Evolutionary conservation across 2,113 vertebrate genomes (phyloP).

Genomic region (Otis tarda): DNA sequence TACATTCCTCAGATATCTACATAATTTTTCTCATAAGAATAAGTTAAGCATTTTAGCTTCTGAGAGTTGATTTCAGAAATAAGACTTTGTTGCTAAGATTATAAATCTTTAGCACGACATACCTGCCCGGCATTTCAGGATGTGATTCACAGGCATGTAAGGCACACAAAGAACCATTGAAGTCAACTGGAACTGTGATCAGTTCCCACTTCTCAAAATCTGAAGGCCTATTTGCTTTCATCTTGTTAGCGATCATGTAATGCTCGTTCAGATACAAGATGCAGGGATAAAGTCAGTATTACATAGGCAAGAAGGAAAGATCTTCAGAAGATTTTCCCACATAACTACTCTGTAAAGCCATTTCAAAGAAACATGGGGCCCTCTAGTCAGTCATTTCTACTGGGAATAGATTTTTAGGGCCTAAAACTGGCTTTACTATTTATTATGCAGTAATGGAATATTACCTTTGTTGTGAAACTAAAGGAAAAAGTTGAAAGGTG

Average conservation of each 20-base stretch:
- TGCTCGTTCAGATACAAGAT: not conserved
- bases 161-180: slow-evolving; percentile 6
- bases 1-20: not conserved
- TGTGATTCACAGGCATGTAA: not conserved
- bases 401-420: slow-evolving; percentile 13
- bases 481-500: slow-evolving; percentile 32
- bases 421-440: not conserved
- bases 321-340: slow-evolving; percentile 26
- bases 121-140: not conserved
- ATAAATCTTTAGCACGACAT: not conserved
- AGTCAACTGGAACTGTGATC: not conserved
- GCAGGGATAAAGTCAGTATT: slow-evolving; percentile 25
- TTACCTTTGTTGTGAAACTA: slow-evolving; percentile 38
- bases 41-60: not conserved
- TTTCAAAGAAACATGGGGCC: slow-evolving; percentile 14
- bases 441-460: slow-evolving; percentile 5
- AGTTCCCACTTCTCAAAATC: not conserved
- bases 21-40: not conserved
- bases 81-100: not conserved
- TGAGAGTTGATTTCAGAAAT: not conserved
- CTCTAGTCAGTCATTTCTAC: not conserved
- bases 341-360: slow-evolving; percentile 4
- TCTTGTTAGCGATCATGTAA: slow-evolving; percentile 18
- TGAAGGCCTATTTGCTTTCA: slow-evolving; percentile 35
- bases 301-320: slow-evolving; percentile 19